Conservation (phyloP, 2,113 vertebrate species). For the Riparia riparia region DNA sequence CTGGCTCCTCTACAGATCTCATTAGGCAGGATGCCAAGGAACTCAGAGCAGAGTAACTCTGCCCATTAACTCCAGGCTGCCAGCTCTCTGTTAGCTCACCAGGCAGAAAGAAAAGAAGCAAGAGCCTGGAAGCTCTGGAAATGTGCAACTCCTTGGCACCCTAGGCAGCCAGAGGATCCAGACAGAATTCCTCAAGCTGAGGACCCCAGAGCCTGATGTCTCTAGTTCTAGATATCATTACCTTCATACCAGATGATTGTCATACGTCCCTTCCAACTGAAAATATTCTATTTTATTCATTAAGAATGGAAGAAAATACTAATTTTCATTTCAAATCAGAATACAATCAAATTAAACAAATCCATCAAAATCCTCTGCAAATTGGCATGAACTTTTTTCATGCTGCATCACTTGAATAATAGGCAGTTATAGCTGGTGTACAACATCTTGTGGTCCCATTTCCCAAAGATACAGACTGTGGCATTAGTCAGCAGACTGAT, state of each 20-base stretch:
- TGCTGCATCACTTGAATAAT: not conserved
- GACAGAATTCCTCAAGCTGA: not conserved
- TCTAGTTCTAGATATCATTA: not conserved
- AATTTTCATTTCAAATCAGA: not conserved
- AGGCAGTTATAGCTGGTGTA: not conserved
- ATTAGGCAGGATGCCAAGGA: constrained; percentile 64
- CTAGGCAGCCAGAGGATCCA: not conserved
- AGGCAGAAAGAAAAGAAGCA: not conserved
- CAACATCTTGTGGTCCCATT: not conserved
- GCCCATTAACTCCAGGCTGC: constrained; percentile 7
- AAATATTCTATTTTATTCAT: not conserved
- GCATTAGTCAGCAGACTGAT: not conserved
- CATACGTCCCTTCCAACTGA: not conserved
- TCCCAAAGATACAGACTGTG: not conserved
- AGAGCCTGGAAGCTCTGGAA: constrained; percentile 16
- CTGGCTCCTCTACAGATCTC: constrained; percentile 54
- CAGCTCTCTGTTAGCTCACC: constrained; percentile 21
- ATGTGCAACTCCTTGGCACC: not conserved
- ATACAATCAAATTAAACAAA: not conserved
- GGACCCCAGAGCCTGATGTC: not conserved
- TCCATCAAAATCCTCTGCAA: not conserved
- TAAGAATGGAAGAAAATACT: not conserved
- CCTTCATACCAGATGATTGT: not conserved
- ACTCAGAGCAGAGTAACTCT: constrained; percentile 16
- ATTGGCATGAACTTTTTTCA: not conserved